Percentiles rank a stretch among this genome's conserved stretches.
Evolutionary conservation across 2,113 vertebrate genomes (phyloP).

Genomic region (Elanus axillaris): DNA sequence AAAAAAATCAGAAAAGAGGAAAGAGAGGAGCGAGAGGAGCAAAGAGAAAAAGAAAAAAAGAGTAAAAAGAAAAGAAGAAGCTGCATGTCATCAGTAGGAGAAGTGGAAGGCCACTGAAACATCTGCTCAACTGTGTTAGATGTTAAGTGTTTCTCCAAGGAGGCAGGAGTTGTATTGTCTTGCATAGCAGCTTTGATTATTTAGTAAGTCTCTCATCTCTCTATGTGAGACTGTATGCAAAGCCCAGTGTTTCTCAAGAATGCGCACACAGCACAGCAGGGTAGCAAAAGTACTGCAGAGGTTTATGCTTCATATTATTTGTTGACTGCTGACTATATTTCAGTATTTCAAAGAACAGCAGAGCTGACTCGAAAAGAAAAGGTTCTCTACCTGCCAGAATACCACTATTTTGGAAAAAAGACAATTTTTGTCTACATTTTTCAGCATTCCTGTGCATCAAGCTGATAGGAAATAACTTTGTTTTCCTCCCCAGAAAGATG

Average conservation of each 20-base stretch:
- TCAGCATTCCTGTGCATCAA: neutral
- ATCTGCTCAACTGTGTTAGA: constrained; percentile 60
- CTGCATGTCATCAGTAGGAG: constrained; percentile 47
- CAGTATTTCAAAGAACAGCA: neutral
- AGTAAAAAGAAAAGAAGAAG: neutral
- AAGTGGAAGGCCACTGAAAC: constrained; percentile 45
- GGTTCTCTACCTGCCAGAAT: neutral
- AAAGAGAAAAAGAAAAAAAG: too few relatives aligned
- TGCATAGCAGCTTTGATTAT: constrained; percentile 61
- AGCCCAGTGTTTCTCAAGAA: neutral
- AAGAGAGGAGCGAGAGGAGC: too few relatives aligned
- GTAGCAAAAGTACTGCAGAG: neutral
- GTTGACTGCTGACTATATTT: constrained; percentile 2
- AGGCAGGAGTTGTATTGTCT: constrained; percentile 51
- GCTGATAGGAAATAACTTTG: neutral
- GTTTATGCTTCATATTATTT: neutral
- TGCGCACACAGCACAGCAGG: neutral
- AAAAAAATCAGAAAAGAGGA: too few relatives aligned
- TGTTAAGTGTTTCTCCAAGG: constrained; percentile 28
- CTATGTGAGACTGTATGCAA: neutral
- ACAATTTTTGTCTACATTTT: neutral
- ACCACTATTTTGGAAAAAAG: neutral
- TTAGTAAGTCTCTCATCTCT: constrained; percentile 37
- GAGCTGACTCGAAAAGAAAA: neutral
- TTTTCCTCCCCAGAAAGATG: neutral